Base-by-base conservation (phyloP, 2,113 vertebrate species). In the Nanorana parkeri region DNA sequence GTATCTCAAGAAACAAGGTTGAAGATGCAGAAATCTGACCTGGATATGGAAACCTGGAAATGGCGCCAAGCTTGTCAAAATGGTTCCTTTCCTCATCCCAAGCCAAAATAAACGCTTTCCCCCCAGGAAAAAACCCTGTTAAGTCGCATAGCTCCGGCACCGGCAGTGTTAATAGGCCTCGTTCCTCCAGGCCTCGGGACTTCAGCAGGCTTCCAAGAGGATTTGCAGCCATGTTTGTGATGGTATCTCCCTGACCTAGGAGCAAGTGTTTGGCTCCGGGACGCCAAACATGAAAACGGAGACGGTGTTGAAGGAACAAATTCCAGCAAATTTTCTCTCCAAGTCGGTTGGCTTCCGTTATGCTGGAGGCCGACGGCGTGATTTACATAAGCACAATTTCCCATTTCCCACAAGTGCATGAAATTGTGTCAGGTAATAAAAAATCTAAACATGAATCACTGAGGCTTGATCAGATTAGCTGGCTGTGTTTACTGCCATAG, bases 191-290 rank as follows among this genome's bases (percentile, higher is more conserved):
- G 47, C 54, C 47, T 64, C 6, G 29, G 24, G 5, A 21, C n/a
- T 4, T 56, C 2, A 3, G 2, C 8, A 0, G 41, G 21, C 29
- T 68, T 60, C 17, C 61, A 13, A 54, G 17, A 17, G 41, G 21
- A 65, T 77, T 65, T 65, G 60, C 60, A 65, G 60, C 36, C 36
- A 77, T 77, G 75, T 77, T 58, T 66, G 36, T 28, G 75, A 77
- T 77, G 60, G 11, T 77, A 77, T 77, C 75, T 26, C 5, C 32
- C 41, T 24, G 41, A 65, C 61, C 41, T 15, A 69, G 52, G 28
- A 69, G 28, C 66, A 32, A 32, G 20, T 51, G 74, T 63, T 78
- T 78, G 76, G 24, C 63, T 64, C 19, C 16, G 5, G 55, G 3
- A 24, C 55, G 19, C 29, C 26, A 73, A 77, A 64, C 60, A 65